Evolutionary conservation across 2,797 vertebrate species (phyloP).

Genomic region (Lithobates pipiens): DNA sequence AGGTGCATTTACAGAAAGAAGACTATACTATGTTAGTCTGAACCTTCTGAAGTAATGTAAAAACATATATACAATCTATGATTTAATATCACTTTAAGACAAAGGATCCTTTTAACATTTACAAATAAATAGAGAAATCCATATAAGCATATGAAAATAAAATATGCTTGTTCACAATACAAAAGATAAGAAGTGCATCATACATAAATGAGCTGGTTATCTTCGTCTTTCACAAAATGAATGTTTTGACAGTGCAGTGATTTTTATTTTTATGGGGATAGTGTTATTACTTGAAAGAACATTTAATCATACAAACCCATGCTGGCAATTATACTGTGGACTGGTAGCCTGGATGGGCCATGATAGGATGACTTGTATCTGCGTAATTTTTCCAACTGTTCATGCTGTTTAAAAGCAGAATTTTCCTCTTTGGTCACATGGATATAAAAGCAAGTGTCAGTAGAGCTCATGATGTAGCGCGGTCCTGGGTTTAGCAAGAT

Average conservation of each 20-base stretch:
- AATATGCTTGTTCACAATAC: conserved; percentile 3
- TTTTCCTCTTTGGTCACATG: conserved; percentile 89
- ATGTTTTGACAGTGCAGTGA: too few relatives aligned
- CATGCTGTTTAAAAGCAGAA: conserved; percentile 82
- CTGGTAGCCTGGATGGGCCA: conserved; percentile 78
- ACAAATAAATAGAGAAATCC: too few relatives aligned
- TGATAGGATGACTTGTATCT: conserved; percentile 75
- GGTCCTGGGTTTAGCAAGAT: conserved; percentile 85
- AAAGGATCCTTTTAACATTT: too few relatives aligned
- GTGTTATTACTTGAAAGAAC: background rate
- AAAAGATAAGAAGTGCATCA: background rate
- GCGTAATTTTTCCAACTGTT: conserved; percentile 70
- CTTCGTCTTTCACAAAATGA: too few relatives aligned
- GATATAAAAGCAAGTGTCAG: conserved; percentile 86
- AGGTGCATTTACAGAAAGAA: too few relatives aligned
- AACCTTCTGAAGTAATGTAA: too few relatives aligned
- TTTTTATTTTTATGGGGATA: too few relatives aligned
- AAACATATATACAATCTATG: too few relatives aligned
- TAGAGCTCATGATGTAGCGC: conserved; percentile 84
- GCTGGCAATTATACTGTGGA: conserved; percentile 83
- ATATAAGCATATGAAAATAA: background rate
- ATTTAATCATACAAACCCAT: conserved; percentile 76
- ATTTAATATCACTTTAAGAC: too few relatives aligned
- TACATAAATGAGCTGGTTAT: too few relatives aligned
- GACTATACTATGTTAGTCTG: too few relatives aligned